Evolutionary conservation across 1,140 invertebrate genomes (phyloP), one percentile per base, ranked within the genome.

Genomic region (Tetragnatha versicolor): DNA sequence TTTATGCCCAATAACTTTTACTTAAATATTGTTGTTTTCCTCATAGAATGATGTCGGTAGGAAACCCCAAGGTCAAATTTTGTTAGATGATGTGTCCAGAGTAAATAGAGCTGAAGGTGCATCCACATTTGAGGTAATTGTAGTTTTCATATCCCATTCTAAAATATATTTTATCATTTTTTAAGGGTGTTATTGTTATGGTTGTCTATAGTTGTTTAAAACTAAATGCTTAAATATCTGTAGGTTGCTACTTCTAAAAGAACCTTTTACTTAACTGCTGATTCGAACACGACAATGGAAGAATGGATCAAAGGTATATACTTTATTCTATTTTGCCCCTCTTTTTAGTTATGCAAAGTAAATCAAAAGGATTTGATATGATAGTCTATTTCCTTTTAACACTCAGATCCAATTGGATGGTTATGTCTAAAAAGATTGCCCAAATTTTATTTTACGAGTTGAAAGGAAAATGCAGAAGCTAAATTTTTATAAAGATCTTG

Each of bases 181-280:
- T 45, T 9, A 45, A 45, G 39, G 9, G 20, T 53, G 2, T n/a
- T 14, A n/a, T n/a, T n/a, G 12, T 14, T 53, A 14, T 53, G 14
- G 49, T 53, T 53, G 9, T 20, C 12, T 14, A 53, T 53, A 1
- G 25, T 53, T 22, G 25, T n/a, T 45, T 45, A 12, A 12, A 45
- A 31, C 14, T 60, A 27, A 20, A 65, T 42, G n/a, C 17, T 3
- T 35, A 5, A 47, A 61, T 29, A 55, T 25, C 33, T 73, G 14
- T 51, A 81, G 80, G 45, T 81, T 12, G 79, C 68, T 53, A 81
- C 80, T 6, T 66, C 55, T 37, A 77, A 81, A 63, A 79, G 82
- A 84, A 96, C 94, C 0, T 96, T 97, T 87, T 97, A 97, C 85
- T 88, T 98, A 73, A 96, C 95, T 1, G 94, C 96, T 1, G 95